Conservation (phyloP, 2,888 invertebrate species). For the Invenusta paracnida region DNA sequence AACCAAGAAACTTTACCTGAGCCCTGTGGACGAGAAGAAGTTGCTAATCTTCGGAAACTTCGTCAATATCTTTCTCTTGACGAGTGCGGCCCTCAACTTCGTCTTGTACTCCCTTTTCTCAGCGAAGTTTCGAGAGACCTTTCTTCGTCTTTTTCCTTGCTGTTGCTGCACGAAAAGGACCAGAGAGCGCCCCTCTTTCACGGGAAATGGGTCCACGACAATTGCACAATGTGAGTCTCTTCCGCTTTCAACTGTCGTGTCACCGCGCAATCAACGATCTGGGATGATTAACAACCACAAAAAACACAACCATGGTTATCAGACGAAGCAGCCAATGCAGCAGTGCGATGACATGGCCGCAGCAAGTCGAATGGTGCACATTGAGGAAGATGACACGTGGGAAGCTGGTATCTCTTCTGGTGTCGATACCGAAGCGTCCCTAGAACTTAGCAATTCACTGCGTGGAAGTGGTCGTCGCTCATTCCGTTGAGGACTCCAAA, state of each 20-base stretch:
- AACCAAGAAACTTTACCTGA: conserved; percentile 45
- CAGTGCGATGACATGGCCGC: too few species aligned
- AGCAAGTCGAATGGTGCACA: too few species aligned
- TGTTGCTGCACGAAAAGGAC: not conserved
- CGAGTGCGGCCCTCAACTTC: conserved; percentile 74
- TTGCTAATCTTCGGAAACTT: conserved; percentile 67
- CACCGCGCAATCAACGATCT: not conserved
- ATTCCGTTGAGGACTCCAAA: too few species aligned
- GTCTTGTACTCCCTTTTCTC: conserved; percentile 73
- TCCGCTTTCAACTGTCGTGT: not conserved
- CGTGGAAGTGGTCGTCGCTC: too few species aligned
- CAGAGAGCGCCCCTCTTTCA: not conserved
- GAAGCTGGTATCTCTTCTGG: too few species aligned
- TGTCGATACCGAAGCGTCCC: too few species aligned
- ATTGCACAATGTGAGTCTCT: not conserved
- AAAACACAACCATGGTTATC: too few species aligned
- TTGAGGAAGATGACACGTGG: too few species aligned
- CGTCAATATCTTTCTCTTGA: conserved; percentile 69
- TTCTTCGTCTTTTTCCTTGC: conserved; percentile 48
- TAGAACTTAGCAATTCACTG: too few species aligned
- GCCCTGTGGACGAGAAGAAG: conserved; percentile 46
- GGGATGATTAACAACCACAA: too few species aligned
- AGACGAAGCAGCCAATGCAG: too few species aligned
- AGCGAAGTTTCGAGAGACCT: conserved; percentile 70
- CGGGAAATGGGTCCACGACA: not conserved